phyloP scores from a whole-genome alignment of 2,888 invertebrate species.

The Drosophila stalkeri region DNA sequence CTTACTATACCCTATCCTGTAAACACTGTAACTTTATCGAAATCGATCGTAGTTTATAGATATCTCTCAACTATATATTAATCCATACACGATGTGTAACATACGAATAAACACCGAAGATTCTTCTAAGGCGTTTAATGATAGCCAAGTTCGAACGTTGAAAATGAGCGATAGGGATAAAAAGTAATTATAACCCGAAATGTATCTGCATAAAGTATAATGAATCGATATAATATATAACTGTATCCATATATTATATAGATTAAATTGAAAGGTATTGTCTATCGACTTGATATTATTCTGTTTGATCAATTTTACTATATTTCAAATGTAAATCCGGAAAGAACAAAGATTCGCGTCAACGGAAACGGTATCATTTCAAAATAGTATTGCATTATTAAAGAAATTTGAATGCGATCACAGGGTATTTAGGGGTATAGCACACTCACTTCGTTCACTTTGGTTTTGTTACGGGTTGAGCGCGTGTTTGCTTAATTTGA shows the following conservation, averaged over 20 bases:
- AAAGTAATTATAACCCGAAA: no score
- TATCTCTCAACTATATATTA: no score
- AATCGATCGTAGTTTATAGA: no score
- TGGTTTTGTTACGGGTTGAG: conserved; percentile 15
- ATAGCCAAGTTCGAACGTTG: not conserved
- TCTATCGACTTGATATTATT: no score
- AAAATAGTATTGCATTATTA: not conserved
- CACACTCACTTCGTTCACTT: not conserved
- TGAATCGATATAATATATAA: not conserved
- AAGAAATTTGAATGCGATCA: not conserved
- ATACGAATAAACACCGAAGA: no score
- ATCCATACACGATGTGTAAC: no score
- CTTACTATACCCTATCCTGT: conserved; percentile 11
- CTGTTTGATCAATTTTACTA: no score
- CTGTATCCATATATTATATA: not conserved
- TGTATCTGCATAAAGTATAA: no score
- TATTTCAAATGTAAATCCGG: no score
- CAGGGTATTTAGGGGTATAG: not conserved
- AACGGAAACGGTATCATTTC: not conserved
- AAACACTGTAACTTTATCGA: not conserved
- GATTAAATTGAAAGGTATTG: no score
- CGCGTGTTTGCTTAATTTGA: conserved; percentile 39
- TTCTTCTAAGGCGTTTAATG: no score
- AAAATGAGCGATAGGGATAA: not conserved
- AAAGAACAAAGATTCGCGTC: not conserved